Conservation (phyloP, 2,797 vertebrate genomes). For the Lepidocolaptes lacrymiger region DNA sequence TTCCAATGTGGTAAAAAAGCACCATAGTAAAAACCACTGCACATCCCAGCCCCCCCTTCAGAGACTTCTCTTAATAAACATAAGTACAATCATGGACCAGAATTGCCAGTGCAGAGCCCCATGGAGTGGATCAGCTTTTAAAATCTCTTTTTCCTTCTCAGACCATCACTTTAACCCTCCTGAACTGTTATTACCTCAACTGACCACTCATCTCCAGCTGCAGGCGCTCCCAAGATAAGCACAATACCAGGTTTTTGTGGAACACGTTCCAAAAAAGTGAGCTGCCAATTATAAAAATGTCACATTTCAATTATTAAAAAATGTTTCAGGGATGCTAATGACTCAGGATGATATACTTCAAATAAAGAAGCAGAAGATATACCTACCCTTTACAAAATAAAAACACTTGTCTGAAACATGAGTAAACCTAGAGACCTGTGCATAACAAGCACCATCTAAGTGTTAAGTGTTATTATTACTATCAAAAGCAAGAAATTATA, state of each 20-base stretch:
- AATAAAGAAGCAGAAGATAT: background rate
- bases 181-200: background rate
- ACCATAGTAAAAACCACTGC: background rate
- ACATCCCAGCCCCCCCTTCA: background rate
- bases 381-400: background rate
- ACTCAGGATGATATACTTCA: background rate
- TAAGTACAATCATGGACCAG: background rate
- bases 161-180: background rate
- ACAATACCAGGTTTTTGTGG: background rate
- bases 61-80: background rate
- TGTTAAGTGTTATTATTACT: background rate
- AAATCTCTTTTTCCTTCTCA: background rate
- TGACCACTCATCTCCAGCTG: background rate
- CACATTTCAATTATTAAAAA: background rate
- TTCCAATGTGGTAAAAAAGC: background rate
- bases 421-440: background rate
- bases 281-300: background rate
- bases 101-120: background rate
- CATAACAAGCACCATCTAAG: background rate
- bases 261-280: background rate
- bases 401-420: background rate
- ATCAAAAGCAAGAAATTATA: background rate
- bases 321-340: background rate
- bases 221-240: background rate
- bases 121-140: background rate